Evolutionary conservation across 1,140 invertebrate genomes (phyloP).

Genomic region (Steinernema khuongi): DNA sequence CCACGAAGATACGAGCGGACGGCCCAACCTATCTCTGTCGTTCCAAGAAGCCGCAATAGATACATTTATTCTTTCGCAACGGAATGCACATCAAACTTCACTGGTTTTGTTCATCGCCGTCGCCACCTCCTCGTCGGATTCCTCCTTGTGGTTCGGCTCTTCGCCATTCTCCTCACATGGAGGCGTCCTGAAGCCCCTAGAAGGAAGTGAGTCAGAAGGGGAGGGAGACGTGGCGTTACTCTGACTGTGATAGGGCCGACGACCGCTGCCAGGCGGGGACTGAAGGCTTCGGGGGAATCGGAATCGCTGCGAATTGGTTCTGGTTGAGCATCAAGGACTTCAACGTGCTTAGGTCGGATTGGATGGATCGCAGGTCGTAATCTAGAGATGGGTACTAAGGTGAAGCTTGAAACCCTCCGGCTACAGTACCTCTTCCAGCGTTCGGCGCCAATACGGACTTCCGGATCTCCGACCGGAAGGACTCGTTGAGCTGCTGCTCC

Average conservation of each 20-base stretch:
- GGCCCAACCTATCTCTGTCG: too few relatives aligned
- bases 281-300: slow-evolving; percentile 10
- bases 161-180: not conserved
- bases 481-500: slow-evolving; percentile 47
- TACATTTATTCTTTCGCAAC: too few relatives aligned
- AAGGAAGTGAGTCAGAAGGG: not conserved
- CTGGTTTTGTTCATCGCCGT: not conserved
- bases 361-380: slow-evolving; percentile 40
- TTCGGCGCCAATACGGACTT: not conserved
- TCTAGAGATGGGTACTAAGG: slow-evolving; percentile 27
- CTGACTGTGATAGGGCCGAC: not conserved
- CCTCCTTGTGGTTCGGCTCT: not conserved
- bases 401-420: not conserved
- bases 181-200: not conserved
- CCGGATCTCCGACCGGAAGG: not conserved
- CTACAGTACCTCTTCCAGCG: not conserved
- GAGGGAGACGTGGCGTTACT: not conserved
- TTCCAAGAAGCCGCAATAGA: too few relatives aligned
- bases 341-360: slow-evolving; percentile 44
- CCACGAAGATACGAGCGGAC: too few relatives aligned
- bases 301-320: slow-evolving; percentile 49
- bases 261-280: slow-evolving; percentile 33
- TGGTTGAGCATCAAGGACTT: slow-evolving; percentile 45
- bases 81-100: not conserved
- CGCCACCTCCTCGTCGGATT: not conserved